phyloP scores from a whole-genome alignment of 2,888 invertebrate species.

The Hydraecia micacea region DNA sequence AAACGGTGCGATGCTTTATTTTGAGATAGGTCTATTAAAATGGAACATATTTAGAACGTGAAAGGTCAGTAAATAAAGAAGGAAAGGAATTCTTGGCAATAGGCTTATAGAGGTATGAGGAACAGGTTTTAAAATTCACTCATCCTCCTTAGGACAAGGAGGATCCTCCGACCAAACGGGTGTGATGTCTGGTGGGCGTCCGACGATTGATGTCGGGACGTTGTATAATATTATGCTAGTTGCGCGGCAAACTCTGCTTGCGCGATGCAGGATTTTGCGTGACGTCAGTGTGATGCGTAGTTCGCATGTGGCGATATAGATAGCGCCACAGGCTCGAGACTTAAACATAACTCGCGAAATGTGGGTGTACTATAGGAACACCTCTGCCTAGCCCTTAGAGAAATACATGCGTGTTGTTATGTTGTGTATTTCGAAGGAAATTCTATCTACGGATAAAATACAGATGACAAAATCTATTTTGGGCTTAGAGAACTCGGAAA shows the following conservation, averaged over 20 bases:
- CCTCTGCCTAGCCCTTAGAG: no score
- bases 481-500: neutral
- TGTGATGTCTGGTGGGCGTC: neutral
- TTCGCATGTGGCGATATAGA: neutral
- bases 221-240: neutral
- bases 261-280: neutral
- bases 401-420: neutral
- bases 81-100: neutral
- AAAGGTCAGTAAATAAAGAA: neutral
- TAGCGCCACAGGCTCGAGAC: no score
- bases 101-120: neutral
- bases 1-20: conserved; percentile 12
- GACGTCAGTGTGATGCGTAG: neutral
- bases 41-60: neutral
- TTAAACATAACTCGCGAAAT: neutral
- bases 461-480: neutral
- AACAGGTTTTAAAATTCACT: neutral
- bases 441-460: neutral
- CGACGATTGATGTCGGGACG: neutral
- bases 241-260: neutral
- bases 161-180: neutral
- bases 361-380: neutral
- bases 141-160: neutral
- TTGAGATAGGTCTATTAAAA: conserved; percentile 25
- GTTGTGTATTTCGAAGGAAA: neutral